Base-by-base conservation (phyloP, 2,113 vertebrate species). In the Psettodes erumei region DNA sequence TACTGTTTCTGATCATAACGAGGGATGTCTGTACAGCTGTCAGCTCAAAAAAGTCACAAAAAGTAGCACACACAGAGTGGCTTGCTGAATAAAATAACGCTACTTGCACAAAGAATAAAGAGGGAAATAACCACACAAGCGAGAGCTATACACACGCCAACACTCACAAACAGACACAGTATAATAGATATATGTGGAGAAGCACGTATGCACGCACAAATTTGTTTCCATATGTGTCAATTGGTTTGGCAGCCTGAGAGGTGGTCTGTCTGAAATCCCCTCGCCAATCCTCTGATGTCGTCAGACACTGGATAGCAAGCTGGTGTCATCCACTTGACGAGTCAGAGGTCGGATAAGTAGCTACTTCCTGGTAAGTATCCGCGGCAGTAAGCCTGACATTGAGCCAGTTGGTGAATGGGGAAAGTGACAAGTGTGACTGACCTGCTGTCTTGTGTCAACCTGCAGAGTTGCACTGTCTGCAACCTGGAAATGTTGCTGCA, bases 281-380 rank as follows among this genome's bases (percentile, higher is more conserved):
- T 73, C 2, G 6, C 12, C 84, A 90, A 88, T 84, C 91, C 89
- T 75, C 70, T 47, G 66, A 89, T 89, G 87, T 80, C 80, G 60
- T 91, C 86, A 90, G 80, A 86, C 83, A 73, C n/a, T 30, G 74
- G 75, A 81, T 73, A 75, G 65, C 87, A 90, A 88, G 87, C 90
- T 27, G 16, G 80, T 82, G 84, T 89, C 90, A 92, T 92, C 90
- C 87, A 91, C 85, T 90, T 92, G 87, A 45, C 64, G 25, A 64
- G 90, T 90, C 87, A 91, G n/a, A 90, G 90, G 82, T 89, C 85
- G 71, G 47, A 63, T 88, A 88, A 88, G 83, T 68, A 60, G 70
- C 68, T 81, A 64, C 81, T 83, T 78, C 45, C 37, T 37, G 59
- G 58, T 84, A 80, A 83, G 78, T 28, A 42, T 86, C 75, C 33